A percentile compares a stretch with the other conserved stretches of the same genome.
These are phyloP conservation scores for Psilanteris sp. DNA, from an alignment of 1,140 invertebrate genomes.

Conservation along the genomic window DNA sequence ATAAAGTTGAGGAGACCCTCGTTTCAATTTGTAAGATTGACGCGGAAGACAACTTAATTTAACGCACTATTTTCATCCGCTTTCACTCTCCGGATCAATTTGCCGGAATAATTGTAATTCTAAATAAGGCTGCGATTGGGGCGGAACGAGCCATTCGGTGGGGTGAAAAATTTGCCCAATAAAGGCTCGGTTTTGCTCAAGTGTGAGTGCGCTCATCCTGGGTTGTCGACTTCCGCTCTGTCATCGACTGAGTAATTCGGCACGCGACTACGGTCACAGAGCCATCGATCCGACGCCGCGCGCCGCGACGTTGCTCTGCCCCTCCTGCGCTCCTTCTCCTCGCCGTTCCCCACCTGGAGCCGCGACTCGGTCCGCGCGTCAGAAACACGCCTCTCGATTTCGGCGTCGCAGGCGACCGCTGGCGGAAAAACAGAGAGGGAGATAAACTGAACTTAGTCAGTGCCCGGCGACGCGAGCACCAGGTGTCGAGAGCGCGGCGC, in stretches of 20 bases:
- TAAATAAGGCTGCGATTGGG: too few species aligned
- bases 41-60: too few species aligned
- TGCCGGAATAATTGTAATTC: too few species aligned
- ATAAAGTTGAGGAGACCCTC: too few species aligned
- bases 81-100: too few species aligned
- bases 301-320: conserved; percentile 68
- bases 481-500: conserved; percentile 18
- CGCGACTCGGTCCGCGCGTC: conserved; percentile 65
- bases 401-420: conserved; percentile 47
- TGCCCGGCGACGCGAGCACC: conserved; percentile 52
- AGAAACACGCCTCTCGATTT: conserved; percentile 67
- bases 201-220: neutral
- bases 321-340: conserved; percentile 27
- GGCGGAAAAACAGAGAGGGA: conserved; percentile 50
- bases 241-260: conserved; percentile 48
- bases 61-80: too few species aligned
- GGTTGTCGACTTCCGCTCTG: conserved; percentile 38
- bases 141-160: too few species aligned
- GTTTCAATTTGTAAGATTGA: too few species aligned
- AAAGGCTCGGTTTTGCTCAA: too few species aligned
- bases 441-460: conserved; percentile 46
- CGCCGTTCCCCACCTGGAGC: conserved; percentile 65
- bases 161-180: too few species aligned
- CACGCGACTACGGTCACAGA: conserved; percentile 55
- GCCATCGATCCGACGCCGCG: conserved; percentile 72